These are phyloP conservation scores for Hartigia nigra DNA, from an alignment of 2,888 invertebrate species.

Conservation along the genomic window DNA sequence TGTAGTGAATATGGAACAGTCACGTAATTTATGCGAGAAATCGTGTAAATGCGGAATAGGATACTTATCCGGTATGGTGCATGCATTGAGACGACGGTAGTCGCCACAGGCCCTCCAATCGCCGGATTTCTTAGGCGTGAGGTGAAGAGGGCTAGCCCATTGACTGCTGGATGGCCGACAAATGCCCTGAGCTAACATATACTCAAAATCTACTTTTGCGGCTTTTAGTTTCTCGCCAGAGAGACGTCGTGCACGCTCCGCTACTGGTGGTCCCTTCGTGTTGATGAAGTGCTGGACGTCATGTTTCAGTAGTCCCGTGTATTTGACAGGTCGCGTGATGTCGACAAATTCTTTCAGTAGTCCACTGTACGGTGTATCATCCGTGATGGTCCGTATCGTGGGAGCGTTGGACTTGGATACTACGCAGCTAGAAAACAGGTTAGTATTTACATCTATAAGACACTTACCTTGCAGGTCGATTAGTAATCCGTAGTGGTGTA, in stretches of 20 bases:
- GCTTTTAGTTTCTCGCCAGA: constrained; percentile 48
- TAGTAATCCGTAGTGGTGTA: too few relatives aligned
- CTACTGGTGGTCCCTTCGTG: constrained; percentile 54
- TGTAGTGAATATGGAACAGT: constrained; percentile 24
- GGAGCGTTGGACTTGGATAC: too few relatives aligned
- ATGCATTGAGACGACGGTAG: constrained; percentile 37
- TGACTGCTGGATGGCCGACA: constrained; percentile 38
- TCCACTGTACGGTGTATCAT: too few relatives aligned
- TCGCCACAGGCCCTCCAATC: constrained; percentile 38
- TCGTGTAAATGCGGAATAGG: constrained; percentile 46
- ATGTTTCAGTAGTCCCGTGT: too few relatives aligned
- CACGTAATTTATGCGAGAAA: constrained; percentile 26
- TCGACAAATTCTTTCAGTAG: too few relatives aligned
- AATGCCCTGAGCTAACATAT: constrained; percentile 32
- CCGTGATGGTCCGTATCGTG: too few relatives aligned
- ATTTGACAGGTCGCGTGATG: too few relatives aligned
- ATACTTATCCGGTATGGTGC: constrained; percentile 41
- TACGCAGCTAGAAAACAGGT: too few relatives aligned
- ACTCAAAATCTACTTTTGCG: constrained; percentile 42
- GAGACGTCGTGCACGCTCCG: constrained; percentile 49
- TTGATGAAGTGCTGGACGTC: constrained; percentile 43
- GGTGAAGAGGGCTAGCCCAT: constrained; percentile 38
- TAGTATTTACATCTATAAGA: too few relatives aligned
- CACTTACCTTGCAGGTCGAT: too few relatives aligned
- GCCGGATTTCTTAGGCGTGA: constrained; percentile 29